Conservation (phyloP, 64 coral and sea anemone genomes). For the Montipora foliosa region DNA sequence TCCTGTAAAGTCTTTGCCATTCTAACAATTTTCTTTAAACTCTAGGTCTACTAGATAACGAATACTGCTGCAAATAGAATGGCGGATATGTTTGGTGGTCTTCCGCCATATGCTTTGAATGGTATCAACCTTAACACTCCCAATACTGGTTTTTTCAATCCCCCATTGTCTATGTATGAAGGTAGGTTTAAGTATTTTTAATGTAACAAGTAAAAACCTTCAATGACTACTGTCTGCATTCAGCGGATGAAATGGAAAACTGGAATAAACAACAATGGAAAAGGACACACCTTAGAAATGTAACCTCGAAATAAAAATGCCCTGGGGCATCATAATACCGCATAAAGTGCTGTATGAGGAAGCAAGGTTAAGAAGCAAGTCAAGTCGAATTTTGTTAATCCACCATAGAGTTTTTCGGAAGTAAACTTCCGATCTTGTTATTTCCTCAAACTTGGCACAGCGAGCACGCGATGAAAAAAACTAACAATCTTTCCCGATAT, state of each 20-base stretch:
- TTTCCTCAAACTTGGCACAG: background rate
- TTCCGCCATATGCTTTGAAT: background rate
- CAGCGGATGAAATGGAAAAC: background rate
- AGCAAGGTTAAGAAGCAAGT: background rate
- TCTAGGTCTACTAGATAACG: background rate
- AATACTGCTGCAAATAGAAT: background rate
- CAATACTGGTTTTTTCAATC: background rate
- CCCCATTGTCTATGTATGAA: background rate
- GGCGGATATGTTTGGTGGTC: background rate
- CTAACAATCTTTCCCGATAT: background rate
- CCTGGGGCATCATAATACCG: background rate
- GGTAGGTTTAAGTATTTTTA: background rate
- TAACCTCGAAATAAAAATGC: background rate
- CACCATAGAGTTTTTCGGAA: background rate
- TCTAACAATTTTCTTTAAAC: background rate
- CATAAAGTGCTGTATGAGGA: background rate
- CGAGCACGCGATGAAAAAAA: conserved; percentile 16
- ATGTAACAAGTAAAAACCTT: background rate
- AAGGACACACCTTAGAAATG: background rate
- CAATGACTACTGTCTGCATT: no score
- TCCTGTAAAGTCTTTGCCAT: background rate
- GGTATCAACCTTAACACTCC: background rate
- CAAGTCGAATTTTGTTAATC: conserved; percentile 10
- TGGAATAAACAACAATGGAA: background rate
- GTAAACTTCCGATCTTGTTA: conserved; percentile 19